Conservation (phyloP, 1,140 invertebrate species). For the Diuraphis noxia region DNA sequence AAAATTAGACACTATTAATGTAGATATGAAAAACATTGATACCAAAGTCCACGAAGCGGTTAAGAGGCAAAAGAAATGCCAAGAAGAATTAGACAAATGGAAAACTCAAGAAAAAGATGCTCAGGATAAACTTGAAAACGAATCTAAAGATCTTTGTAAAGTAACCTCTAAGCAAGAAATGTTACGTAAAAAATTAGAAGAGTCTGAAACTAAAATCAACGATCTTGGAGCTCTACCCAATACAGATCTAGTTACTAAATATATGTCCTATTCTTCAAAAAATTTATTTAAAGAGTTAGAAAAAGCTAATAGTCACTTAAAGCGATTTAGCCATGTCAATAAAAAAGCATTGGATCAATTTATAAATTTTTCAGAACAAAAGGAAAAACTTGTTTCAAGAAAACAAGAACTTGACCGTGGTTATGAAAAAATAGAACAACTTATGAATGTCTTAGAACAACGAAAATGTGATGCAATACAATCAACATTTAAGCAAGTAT, state of each 20-base stretch:
- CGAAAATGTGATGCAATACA: slow-evolving; percentile 97
- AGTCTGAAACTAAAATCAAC: slow-evolving; percentile 93
- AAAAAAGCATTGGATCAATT: slow-evolving; percentile 99
- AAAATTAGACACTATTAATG: slow-evolving; percentile 80
- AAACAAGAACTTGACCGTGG: slow-evolving; percentile 96
- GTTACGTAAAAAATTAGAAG: slow-evolving; percentile 91
- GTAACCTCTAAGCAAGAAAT: slow-evolving; percentile 95
- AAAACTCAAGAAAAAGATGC: slow-evolving; percentile 89
- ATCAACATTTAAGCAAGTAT: slow-evolving; percentile 98
- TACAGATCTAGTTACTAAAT: slow-evolving; percentile 88
- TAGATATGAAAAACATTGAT: slow-evolving; percentile 79
- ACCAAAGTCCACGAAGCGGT: slow-evolving; percentile 79
- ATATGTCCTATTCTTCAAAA: slow-evolving; percentile 84
- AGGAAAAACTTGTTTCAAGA: slow-evolving; percentile 93
- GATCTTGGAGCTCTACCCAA: slow-evolving; percentile 85
- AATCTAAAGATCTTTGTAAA: slow-evolving; percentile 95
- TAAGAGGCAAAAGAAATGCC: slow-evolving; percentile 72
- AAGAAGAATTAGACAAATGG: slow-evolving; percentile 79
- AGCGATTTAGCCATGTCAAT: slow-evolving; percentile 99
- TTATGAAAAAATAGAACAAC: slow-evolving; percentile 88
- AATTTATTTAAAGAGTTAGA: slow-evolving; percentile 94
- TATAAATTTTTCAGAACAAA: slow-evolving; percentile 97
- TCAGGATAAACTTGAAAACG: slow-evolving; percentile 94
- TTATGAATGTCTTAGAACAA: slow-evolving; percentile 93
- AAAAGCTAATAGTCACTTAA: slow-evolving; percentile 95